Evolutionary conservation across 2,888 invertebrate genomes (phyloP), one percentile per base, ranked within the genome.

Genomic region (Gari tellinella): DNA sequence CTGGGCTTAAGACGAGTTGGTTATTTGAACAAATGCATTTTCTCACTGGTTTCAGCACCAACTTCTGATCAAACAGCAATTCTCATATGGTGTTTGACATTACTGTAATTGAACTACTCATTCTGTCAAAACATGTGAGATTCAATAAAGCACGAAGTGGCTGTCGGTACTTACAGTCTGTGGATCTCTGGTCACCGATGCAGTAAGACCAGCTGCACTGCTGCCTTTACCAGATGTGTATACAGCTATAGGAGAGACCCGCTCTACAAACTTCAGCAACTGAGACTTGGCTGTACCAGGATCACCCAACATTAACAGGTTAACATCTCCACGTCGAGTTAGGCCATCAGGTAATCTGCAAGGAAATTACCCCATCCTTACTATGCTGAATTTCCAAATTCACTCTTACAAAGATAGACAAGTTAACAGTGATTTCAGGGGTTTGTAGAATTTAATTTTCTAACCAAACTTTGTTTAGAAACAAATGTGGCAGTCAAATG

Each of bases 251-350:
- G 98, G 99, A 0, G 98, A 94, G 21, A 97, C 97, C 87, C 95
- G 95, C 92, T 99, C 99, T 0, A 98, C 99, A 90, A 99, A 99
- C 93, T 99, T 99, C 12, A 99, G 93, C 66, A 99, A 93, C 91
- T 99, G 99, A 0, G 98, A 98, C 92, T 99, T 99, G n/a, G 99
- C 99, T 0, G 99, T 99, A 88, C 99, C 99, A 0, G 99, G 99
- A 93, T 99, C 99, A 46, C 99, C 99, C 31, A 99, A 93, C 72
- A 99, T 93, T 15, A 99, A 93, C 23, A 99, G 94, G 91, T 99
- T 99, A 80, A 99, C 98, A 91, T 99, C 99, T 2, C 99, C 99
- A 90, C 99, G 94, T 14, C 99, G 94, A 0, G 96, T 96, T 67
- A 99, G 93, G 0, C 99, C 99, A 92, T 99, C 99, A 0, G 99